Base-by-base conservation (phyloP, 2,888 invertebrate genomes). In the Gryllus longicercus region DNA sequence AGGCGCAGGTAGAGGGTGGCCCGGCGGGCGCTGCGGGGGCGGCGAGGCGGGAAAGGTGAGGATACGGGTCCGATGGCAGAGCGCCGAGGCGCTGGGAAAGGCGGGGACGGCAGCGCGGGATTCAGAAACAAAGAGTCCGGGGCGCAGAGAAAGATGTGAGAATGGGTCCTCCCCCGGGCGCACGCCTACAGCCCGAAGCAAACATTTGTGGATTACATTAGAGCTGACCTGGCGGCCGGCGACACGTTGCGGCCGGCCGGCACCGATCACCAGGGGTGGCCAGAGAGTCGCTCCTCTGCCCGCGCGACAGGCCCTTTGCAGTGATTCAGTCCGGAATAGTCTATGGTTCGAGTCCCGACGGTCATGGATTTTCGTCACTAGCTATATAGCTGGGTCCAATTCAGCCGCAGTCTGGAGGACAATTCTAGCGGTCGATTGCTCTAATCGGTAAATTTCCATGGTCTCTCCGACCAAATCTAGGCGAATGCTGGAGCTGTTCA, bases 101-200 rank as follows among this genome's bases (percentile, higher is more conserved):
- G 18, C 18, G 63, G 14, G 63, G 25, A 38, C 18, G 63, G 63
- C 63, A 16, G 63, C 63, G 63, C 63, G 63, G 63, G 63, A 63
- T 63, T 18, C 63, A 63, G 63, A 63, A 63, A 63, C 63, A 63
- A 63, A 63, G 63, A 63, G 63, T 18, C 63, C 63, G 63, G 63
- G 63, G 63, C 16, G 63, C 63, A 18, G 63, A 63, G 63, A 63
- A 63, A 63, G 63, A 63, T 4, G 63, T 63, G 63, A 63, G 63
- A 63, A 63, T 63, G 63, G 63, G 18, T 16, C 63, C 16, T 63
- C 18, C 63, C 63, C 18, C 18, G 4, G 18, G 63, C 14, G 63
- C 63, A 63, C 63, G 63, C 63, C 63, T 63, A 63, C 63, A 63
- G 63, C 63, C 63, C 63, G 63, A 18, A 63, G 63, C 63, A 63